These are phyloP conservation scores for Amazona vittata DNA, from an alignment of 2,113 vertebrate genomes.

Conservation along the genomic window DNA sequence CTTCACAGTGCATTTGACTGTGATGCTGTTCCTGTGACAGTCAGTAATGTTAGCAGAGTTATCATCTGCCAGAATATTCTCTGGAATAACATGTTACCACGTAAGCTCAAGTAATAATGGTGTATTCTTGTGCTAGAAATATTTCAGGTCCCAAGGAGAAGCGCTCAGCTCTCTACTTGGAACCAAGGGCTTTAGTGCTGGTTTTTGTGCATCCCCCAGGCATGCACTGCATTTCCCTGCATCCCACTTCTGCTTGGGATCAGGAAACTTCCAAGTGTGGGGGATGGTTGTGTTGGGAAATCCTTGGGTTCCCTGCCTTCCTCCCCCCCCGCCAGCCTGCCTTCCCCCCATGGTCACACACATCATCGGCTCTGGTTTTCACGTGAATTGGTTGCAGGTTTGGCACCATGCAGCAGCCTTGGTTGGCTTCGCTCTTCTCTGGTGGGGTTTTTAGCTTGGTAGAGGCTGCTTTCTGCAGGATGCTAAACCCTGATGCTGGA, in stretches of 20 bases:
- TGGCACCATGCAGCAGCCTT: background rate
- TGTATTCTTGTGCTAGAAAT: background rate
- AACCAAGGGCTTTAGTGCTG: background rate
- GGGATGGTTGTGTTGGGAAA: background rate
- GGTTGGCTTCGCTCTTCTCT: background rate
- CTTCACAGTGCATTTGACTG: background rate
- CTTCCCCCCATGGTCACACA: rapidly evolving
- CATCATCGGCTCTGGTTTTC: rapidly evolving
- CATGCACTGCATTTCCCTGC: background rate
- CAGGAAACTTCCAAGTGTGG: background rate
- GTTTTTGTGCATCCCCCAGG: background rate
- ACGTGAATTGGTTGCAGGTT: background rate
- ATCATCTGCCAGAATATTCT: background rate
- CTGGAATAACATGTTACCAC: background rate
- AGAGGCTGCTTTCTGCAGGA: background rate
- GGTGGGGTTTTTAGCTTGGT: background rate
- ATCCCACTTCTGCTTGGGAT: background rate
- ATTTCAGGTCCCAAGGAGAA: background rate
- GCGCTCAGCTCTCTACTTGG: background rate
- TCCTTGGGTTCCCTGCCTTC: background rate
- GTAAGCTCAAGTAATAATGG: background rate
- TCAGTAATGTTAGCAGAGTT: background rate
- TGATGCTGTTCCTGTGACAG: background rate
- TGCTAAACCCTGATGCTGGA: background rate
- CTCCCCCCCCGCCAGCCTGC: background rate